phyloP scores from a whole-genome alignment of 2,113 vertebrate species.

The Chrysemys picta region DNA sequence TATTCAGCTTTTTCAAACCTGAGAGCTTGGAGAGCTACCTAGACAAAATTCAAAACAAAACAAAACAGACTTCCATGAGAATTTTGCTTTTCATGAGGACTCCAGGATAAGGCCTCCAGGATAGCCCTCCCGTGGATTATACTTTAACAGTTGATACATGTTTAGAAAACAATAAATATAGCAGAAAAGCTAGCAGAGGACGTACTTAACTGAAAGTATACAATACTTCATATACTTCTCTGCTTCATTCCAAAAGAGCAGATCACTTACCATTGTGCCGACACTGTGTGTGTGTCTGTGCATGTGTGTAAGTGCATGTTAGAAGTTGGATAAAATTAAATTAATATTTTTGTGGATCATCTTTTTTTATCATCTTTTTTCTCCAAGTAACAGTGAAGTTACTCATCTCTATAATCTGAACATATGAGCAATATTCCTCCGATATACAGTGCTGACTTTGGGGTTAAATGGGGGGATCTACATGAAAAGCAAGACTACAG shows the following conservation, averaged over 20 bases:
- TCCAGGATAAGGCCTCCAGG: not conserved
- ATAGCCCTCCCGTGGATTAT: not conserved
- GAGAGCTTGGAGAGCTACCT: not conserved
- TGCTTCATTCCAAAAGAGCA: not conserved
- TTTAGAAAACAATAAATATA: constrained; percentile 19
- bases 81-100: not conserved
- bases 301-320: not conserved
- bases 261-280: not conserved
- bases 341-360: not conserved
- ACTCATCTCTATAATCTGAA: not conserved
- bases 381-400: not conserved
- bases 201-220: not conserved
- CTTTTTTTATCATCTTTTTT: not conserved
- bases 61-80: not conserved
- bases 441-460: not conserved
- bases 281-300: not conserved
- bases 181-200: not conserved
- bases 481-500: not conserved
- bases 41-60: not conserved
- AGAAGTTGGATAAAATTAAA: not conserved
- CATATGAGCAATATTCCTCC: not conserved
- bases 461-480: not conserved
- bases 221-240: not conserved
- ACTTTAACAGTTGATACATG: not conserved
- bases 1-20: not conserved